phyloP scores from a whole-genome alignment of 2,797 vertebrate genomes.

The Nyctibius grandis region DNA sequence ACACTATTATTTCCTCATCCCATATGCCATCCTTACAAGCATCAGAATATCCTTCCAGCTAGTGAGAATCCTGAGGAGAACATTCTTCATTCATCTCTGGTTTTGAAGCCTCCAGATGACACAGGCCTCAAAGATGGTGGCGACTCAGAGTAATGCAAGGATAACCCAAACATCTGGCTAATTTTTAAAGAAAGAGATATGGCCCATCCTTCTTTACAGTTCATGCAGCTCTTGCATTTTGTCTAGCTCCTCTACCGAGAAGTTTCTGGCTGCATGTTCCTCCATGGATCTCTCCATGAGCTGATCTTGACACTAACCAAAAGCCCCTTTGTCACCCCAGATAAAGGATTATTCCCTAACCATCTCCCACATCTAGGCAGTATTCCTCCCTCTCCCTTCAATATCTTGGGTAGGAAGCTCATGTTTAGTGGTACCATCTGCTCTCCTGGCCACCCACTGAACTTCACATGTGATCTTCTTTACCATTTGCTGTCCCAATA shows the following conservation, averaged over 20 bases:
- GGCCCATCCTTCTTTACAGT: neutral
- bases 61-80: neutral
- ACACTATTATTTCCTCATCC: neutral
- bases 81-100: neutral
- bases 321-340: neutral
- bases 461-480: neutral
- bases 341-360: neutral
- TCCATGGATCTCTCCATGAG: neutral
- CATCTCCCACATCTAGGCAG: neutral
- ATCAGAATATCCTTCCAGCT: neutral
- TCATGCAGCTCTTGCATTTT: neutral
- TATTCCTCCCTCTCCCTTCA: neutral
- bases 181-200: neutral
- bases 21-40: neutral
- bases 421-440: neutral
- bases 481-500: neutral
- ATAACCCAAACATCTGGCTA: neutral
- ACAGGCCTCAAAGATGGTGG: neutral
- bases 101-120: neutral
- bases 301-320: neutral
- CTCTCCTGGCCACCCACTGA: neutral
- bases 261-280: neutral
- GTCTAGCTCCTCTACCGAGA: neutral
- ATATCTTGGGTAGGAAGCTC: neutral
- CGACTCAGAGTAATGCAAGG: accelerated